Conservation (phyloP, 2,888 invertebrate species). For the Nebria salina region DNA sequence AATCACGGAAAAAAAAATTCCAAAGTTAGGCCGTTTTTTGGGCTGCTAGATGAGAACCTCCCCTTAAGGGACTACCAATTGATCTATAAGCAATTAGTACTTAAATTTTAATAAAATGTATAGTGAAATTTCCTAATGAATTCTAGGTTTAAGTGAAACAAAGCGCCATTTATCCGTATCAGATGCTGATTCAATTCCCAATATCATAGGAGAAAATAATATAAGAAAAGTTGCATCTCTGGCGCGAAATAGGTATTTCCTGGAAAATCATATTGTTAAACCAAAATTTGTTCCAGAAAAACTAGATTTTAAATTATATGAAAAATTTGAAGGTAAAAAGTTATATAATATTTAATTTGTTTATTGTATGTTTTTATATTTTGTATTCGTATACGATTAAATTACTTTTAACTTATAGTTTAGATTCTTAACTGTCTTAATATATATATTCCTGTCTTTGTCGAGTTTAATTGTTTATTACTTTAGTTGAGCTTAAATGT, state of each 20-base stretch:
- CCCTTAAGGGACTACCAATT: not conserved
- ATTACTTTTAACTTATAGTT: too few species aligned
- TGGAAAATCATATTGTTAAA: constrained; percentile 73
- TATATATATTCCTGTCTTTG: too few species aligned
- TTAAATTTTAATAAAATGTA: not conserved
- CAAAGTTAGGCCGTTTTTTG: too few species aligned
- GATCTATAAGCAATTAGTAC: not conserved
- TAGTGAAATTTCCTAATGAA: not conserved
- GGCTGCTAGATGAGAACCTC: too few species aligned
- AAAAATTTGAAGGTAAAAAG: constrained; percentile 89
- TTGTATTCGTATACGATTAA: too few species aligned
- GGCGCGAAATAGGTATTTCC: constrained; percentile 76
- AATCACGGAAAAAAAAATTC: too few species aligned
- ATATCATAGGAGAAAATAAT: constrained; percentile 67
- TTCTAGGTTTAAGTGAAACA: constrained; percentile 53
- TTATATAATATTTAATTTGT: not conserved
- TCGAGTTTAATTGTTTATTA: too few species aligned
- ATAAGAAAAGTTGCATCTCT: constrained; percentile 86
- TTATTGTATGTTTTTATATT: not conserved
- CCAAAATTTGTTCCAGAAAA: constrained; percentile 87
- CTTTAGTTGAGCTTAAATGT: too few species aligned
- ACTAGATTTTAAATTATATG: constrained; percentile 85
- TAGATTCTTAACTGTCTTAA: too few species aligned
- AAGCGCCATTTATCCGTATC: constrained; percentile 59
- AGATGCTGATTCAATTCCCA: constrained; percentile 61